Percentiles rank a stretch among this genome's conserved stretches.
These are phyloP conservation scores for Ditylenchus weischeri DNA, from an alignment of 2,888 invertebrate species.

Conservation along the genomic window DNA sequence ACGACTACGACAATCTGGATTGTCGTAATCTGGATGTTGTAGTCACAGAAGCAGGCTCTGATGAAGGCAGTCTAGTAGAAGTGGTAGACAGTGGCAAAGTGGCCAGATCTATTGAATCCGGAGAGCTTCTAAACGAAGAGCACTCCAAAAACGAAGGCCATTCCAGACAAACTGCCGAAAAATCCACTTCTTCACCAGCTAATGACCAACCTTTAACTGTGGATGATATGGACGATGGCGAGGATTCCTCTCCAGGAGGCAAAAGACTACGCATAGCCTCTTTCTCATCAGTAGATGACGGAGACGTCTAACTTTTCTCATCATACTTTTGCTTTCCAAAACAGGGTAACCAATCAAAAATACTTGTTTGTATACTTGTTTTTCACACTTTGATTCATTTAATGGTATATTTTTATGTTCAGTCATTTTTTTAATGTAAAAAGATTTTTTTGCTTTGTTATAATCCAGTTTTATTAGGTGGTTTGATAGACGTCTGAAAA, in stretches of 20 bases:
- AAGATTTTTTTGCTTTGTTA: too few species aligned
- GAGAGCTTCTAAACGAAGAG: too few species aligned
- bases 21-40: too few species aligned
- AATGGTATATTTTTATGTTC: too few species aligned
- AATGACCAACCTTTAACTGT: background rate
- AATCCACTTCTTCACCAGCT: background rate
- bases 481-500: too few species aligned
- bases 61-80: background rate
- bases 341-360: conserved; percentile 4
- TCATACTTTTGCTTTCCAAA: background rate
- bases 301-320: background rate
- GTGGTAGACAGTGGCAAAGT: background rate
- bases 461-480: too few species aligned
- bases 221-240: conserved; percentile 4
- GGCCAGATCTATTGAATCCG: background rate
- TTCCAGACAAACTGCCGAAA: background rate
- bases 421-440: too few species aligned
- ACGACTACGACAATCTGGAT: too few species aligned
- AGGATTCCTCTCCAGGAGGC: conserved; percentile 6
- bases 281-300: conserved; percentile 17
- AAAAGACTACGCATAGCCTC: conserved; percentile 20
- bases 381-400: too few species aligned
- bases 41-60: background rate
- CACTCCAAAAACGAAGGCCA: background rate
- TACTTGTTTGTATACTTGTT: conserved; percentile 5